Percentiles rank a stretch among this genome's conserved stretches.
These are phyloP conservation scores for Meta bourneti DNA, from an alignment of 2,888 invertebrate genomes.

Conservation along the genomic window DNA sequence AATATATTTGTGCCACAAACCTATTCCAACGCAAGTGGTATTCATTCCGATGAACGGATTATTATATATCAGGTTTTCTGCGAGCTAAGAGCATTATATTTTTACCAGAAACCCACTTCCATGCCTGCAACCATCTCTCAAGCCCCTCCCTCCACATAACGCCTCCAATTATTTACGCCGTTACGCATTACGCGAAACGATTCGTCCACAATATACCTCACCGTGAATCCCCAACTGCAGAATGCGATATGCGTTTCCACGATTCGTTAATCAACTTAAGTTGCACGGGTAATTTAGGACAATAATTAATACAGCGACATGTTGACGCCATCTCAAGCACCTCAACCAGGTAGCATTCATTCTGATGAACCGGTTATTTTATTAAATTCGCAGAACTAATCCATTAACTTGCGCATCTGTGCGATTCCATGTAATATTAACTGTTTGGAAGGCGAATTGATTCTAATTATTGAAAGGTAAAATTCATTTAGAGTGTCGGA, in stretches of 20 bases:
- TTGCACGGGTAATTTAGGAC: conserved; percentile 47
- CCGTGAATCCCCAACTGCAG: neutral
- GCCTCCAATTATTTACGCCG: neutral
- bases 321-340: conserved; percentile 16
- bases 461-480: conserved; percentile 50
- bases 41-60: too few species aligned
- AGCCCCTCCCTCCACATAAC: neutral
- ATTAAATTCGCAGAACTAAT: conserved; percentile 35
- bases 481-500: conserved; percentile 32
- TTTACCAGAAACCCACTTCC: neutral
- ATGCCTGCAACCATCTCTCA: neutral
- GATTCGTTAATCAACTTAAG: conserved; percentile 54
- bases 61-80: too few species aligned
- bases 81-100: too few species aligned
- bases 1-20: too few species aligned
- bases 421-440: conserved; percentile 41
- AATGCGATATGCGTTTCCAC: conserved; percentile 23
- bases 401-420: conserved; percentile 24
- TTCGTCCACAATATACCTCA: conserved; percentile 18
- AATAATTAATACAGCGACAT: conserved; percentile 61
- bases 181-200: conserved; percentile 1
- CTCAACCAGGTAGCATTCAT: conserved; percentile 23
- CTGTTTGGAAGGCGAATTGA: neutral
- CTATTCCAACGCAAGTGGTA: too few species aligned
- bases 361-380: conserved; percentile 49